Conservation (phyloP, 1,140 invertebrate species). For the Magallana angulata region DNA sequence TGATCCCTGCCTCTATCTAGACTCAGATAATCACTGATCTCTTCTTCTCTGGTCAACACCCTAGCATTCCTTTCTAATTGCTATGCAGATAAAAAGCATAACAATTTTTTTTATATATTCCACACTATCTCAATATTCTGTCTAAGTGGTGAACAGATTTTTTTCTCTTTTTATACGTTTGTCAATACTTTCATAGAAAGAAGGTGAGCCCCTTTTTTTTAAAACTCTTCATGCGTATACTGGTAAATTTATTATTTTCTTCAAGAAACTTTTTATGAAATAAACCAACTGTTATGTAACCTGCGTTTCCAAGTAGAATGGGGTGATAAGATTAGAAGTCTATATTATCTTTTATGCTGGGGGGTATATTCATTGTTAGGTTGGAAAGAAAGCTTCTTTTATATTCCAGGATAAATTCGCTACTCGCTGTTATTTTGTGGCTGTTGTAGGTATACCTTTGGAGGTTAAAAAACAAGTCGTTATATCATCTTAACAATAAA, state of each 20-base stretch:
- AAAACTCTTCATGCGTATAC: too few species aligned
- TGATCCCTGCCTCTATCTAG: not conserved
- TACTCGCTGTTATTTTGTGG: not conserved
- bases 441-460: too few species aligned
- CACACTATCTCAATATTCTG: not conserved
- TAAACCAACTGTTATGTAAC: not conserved
- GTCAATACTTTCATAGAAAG: not conserved
- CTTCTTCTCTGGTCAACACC: conserved; percentile 7
- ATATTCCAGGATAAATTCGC: conserved; percentile 11
- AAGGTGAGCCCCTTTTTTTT: too few species aligned
- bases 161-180: not conserved
- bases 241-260: too few species aligned
- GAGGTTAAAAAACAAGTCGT: conserved; percentile 7
- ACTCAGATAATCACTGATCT: not conserved
- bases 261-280: too few species aligned
- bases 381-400: conserved; percentile 1
- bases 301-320: not conserved
- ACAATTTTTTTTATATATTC: not conserved
- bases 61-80: conserved; percentile 19
- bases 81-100: not conserved
- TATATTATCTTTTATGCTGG: not conserved
- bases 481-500: conserved; percentile 17
- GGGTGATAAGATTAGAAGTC: conserved; percentile 25
- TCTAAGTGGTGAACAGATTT: not conserved
- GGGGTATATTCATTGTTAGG: conserved; percentile 7